These are phyloP conservation scores for Leptoteleia sp. DNA, from an alignment of 1,140 invertebrate genomes.

Conservation along the genomic window DNA sequence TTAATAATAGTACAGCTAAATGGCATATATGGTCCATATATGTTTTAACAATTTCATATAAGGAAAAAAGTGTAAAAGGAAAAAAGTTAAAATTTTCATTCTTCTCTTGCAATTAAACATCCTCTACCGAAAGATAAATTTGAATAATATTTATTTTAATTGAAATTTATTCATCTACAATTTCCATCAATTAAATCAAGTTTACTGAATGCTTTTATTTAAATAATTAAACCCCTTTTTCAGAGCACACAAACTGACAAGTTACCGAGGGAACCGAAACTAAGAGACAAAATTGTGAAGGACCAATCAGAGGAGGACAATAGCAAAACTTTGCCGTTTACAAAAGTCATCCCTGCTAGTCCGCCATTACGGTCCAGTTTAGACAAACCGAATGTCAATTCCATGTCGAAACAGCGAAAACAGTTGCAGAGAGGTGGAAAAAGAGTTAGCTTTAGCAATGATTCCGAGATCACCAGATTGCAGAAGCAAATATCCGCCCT, in stretches of 20 bases:
- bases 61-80: too few relatives aligned
- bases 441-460: background rate
- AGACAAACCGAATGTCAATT: background rate
- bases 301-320: too few relatives aligned
- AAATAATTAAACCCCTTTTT: background rate
- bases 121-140: too few relatives aligned
- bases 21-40: too few relatives aligned
- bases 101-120: too few relatives aligned
- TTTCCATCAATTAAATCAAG: too few relatives aligned
- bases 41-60: too few relatives aligned
- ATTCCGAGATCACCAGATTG: conserved; percentile 10
- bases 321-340: background rate
- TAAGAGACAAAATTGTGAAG: background rate
- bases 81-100: too few relatives aligned
- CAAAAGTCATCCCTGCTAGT: background rate
- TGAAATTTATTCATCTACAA: too few relatives aligned
- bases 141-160: too few relatives aligned
- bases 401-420: background rate
- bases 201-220: background rate
- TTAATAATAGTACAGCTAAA: too few relatives aligned
- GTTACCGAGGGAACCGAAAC: background rate
- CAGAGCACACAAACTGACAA: background rate
- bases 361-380: background rate
- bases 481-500: conserved; percentile 13
- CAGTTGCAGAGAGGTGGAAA: background rate